Evolutionary conservation across 2,113 vertebrate species (phyloP), one percentile per base, ranked within the genome.

Genomic region (Mastomys coucha): DNA sequence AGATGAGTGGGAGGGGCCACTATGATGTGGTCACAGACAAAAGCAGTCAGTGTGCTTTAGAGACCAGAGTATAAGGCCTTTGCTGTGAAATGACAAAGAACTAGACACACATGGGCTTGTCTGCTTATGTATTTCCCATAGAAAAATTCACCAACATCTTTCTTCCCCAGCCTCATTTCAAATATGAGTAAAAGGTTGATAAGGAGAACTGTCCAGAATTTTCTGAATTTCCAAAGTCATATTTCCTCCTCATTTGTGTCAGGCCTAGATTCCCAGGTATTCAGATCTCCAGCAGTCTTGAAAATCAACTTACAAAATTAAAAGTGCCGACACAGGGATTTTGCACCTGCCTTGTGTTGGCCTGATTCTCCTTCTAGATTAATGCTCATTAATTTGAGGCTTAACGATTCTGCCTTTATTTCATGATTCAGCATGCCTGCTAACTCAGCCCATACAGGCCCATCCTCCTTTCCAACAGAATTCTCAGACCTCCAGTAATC

Each of bases 251-350:
- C 10, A 45, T 73, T 16, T 17, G 36, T 81, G n/a, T 65, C 3
- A 26, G 90, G 20, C 49, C 33, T 88, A 16, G 91, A 39, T 76
- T 75, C 70, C 39, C 20, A 78, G 65, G 60, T 14, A 75, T 14
- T 49, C 14, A 84, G 17, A 10, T 63, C 69, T 93, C n/a, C 39
- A 77, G 39, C 22, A 49, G 63, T 1, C 33, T 88, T 94, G 84
- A 93, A 77, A 88, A 49, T n/a, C 39, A 96, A 42, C n/a, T 56
- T 88, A 31, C 26, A 49, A 49, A 76, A 80, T 69, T 19, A 60
- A 24, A 45, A 93, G 63, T 56, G 56, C 65, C n/a, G 60, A 95
- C 63, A 73, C 33, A 84, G 70, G 76, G 70, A 76, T 58, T 96
- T 78, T 76, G 17, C 26, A 65, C 69, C 91, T 93, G 65, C 5